Conservation (phyloP, 2,113 vertebrate species). For the Albula goreensis region DNA sequence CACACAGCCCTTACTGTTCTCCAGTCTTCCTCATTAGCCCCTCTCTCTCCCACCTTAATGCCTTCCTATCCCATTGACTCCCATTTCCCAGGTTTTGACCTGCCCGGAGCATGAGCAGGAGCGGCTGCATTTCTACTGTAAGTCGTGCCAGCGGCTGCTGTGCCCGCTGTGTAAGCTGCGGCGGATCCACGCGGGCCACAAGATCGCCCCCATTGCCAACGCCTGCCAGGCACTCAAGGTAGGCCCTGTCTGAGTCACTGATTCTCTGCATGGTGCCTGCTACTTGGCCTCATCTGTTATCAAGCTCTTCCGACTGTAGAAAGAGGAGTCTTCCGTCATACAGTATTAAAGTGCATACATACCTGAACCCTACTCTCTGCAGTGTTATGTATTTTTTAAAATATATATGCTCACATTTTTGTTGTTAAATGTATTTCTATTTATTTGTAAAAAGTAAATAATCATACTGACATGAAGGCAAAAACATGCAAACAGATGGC, state of each 20-base stretch:
- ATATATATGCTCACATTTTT: too few relatives aligned
- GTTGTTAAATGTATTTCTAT: too few relatives aligned
- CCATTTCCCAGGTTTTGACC: conserved; percentile 76
- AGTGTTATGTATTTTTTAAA: too few relatives aligned
- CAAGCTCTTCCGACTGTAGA: too few relatives aligned
- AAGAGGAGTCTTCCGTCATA: too few relatives aligned
- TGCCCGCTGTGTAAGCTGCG: conserved; percentile 89
- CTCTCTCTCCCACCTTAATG: not conserved
- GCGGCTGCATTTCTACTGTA: conserved; percentile 89
- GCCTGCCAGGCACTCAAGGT: conserved; percentile 95
- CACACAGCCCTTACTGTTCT: not conserved
- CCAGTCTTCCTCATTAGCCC: not conserved
- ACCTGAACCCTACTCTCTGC: too few relatives aligned
- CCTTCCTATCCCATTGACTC: not conserved
- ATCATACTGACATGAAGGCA: too few relatives aligned
- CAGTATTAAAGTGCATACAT: too few relatives aligned
- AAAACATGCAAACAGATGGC: too few relatives aligned
- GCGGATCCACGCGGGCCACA: conserved; percentile 86
- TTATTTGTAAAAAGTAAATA: too few relatives aligned
- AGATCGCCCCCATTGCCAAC: conserved; percentile 85
- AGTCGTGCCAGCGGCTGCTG: conserved; percentile 85
- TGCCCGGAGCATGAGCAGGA: conserved; percentile 93
- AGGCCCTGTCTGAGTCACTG: conserved; percentile 27
- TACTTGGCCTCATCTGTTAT: too few relatives aligned
- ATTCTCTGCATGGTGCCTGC: too few relatives aligned